Evolutionary conservation across 92 coral and sea anemone species (phyloP).

Genomic region (Epizoanthus stellaris): DNA sequence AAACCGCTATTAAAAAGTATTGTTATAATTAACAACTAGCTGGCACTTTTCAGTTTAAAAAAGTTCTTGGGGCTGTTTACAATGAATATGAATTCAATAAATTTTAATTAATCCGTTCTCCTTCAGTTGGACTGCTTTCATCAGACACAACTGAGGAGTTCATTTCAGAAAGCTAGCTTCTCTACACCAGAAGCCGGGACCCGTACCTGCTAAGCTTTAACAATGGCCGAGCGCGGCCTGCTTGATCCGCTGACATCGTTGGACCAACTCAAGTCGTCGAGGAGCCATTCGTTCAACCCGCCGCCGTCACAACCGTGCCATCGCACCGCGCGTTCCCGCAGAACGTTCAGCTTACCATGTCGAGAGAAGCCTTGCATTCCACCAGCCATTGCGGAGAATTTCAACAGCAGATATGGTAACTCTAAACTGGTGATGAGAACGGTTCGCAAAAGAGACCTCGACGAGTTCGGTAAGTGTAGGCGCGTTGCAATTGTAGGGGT

Average conservation of each 20-base stretch:
- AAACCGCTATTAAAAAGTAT: too few species aligned
- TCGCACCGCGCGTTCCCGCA: conserved; percentile 26
- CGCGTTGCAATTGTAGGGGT: too few species aligned
- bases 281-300: conserved; percentile 33
- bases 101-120: not conserved
- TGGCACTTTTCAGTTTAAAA: not conserved
- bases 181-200: not conserved
- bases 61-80: not conserved
- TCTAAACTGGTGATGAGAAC: not conserved
- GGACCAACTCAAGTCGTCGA: conserved; percentile 15
- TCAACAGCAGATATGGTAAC: not conserved
- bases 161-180: not conserved
- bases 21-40: not conserved
- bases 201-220: too few species aligned
- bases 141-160: not conserved
- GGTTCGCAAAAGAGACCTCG: not conserved
- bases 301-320: conserved; percentile 24
- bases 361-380: conserved; percentile 40
- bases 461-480: conserved; percentile 13
- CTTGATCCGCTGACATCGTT: conserved; percentile 5
- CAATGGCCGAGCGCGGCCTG: conserved; percentile 20
- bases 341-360: conserved; percentile 45
- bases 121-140: not conserved
- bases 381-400: not conserved
- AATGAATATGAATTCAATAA: not conserved